phyloP scores from a whole-genome alignment of 1,140 invertebrate genomes.

The Ephestia elutella region DNA sequence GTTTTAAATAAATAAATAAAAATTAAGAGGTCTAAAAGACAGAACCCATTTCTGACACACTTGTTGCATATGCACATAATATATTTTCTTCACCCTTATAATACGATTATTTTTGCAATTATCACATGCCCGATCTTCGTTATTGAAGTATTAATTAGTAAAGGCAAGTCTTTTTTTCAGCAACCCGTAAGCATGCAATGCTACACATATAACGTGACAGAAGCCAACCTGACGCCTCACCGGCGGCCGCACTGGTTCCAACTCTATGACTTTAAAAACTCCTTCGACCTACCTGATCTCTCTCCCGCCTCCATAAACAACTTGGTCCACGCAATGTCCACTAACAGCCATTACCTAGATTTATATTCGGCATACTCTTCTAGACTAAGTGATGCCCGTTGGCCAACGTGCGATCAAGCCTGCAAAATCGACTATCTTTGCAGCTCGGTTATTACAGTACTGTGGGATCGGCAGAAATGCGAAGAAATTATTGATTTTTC shows the following conservation, averaged over 20 bases:
- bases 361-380: constrained; percentile 69
- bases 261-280: constrained; percentile 80
- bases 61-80: no score
- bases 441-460: constrained; percentile 74
- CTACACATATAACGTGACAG: constrained; percentile 85
- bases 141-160: no score
- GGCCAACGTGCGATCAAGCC: constrained; percentile 69
- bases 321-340: constrained; percentile 72
- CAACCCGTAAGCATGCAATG: constrained; percentile 81
- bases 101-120: no score
- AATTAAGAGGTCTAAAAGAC: no score
- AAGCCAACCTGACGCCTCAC: constrained; percentile 79
- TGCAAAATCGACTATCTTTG: constrained; percentile 77
- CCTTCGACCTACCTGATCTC: constrained; percentile 75
- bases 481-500: constrained; percentile 52
- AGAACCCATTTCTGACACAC: no score
- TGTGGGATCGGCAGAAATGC: constrained; percentile 74
- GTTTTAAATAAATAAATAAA: no score
- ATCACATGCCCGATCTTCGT: no score
- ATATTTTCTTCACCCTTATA: no score
- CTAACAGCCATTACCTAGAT: constrained; percentile 34
- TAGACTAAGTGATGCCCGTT: constrained; percentile 75
- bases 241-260: constrained; percentile 78
- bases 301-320: constrained; percentile 64
- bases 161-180: constrained; percentile 70